phyloP scores from a whole-genome alignment of 2,797 vertebrate genomes.

The Cephalopachus bancanus region DNA sequence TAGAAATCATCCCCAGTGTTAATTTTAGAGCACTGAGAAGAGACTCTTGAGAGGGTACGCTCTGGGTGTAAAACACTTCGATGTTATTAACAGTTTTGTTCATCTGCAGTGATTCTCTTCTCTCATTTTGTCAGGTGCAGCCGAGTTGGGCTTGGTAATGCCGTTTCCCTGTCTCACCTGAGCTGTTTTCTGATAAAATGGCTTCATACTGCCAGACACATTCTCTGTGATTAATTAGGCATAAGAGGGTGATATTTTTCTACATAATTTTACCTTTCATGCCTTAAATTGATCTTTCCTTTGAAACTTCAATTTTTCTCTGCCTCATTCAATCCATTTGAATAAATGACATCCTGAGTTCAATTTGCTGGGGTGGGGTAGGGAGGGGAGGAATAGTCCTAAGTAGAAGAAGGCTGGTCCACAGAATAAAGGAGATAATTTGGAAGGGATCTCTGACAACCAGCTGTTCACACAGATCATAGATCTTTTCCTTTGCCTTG shows the following conservation, averaged over 20 bases:
- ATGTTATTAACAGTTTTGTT: background rate
- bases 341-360: background rate
- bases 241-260: constrained; percentile 24
- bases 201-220: background rate
- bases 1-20: background rate
- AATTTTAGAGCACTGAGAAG: background rate
- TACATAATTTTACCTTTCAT: constrained; percentile 45
- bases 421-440: background rate
- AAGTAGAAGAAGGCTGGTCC: background rate
- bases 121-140: background rate
- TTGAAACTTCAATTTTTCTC: background rate
- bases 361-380: background rate
- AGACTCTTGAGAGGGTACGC: background rate
- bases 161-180: background rate
- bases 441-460: background rate
- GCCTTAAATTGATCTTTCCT: constrained; percentile 6
- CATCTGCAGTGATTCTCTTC: background rate
- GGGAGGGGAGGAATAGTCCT: background rate
- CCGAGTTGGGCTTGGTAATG: background rate
- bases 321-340: background rate
- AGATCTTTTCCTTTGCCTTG: background rate
- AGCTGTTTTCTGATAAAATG: constrained; percentile 7
- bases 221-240: constrained; percentile 38
- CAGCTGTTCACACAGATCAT: background rate
- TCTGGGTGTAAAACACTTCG: background rate